Conservation (phyloP, 2,113 vertebrate genomes). For the Rhynchomys soricoides region DNA sequence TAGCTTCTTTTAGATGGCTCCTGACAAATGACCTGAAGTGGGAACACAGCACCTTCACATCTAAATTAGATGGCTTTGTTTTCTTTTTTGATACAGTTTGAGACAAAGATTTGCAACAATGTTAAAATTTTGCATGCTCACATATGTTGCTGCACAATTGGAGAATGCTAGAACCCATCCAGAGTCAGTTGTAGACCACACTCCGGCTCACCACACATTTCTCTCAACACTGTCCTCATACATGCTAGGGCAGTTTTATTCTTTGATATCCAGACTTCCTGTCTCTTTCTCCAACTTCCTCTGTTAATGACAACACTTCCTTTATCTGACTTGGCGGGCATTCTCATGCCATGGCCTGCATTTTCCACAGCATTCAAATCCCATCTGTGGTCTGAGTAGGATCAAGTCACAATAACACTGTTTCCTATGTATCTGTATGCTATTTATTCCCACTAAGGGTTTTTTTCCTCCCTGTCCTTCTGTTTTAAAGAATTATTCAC, state of each 20-base stretch:
- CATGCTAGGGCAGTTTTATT: not conserved
- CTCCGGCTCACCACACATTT: not conserved
- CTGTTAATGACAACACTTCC: not conserved
- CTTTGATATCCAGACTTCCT: not conserved
- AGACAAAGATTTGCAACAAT: not conserved
- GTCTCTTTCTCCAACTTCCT: not conserved
- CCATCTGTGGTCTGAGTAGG: not conserved
- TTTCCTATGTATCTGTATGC: not conserved
- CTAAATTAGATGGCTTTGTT: not conserved
- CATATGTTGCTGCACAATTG: not conserved
- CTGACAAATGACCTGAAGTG: not conserved
- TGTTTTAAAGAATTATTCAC: not conserved
- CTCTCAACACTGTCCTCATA: not conserved
- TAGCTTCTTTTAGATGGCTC: too few species aligned
- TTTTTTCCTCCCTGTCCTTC: not conserved
- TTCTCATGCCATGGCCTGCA: not conserved
- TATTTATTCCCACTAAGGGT: not conserved
- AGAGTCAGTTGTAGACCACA: not conserved
- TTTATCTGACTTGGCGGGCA: not conserved
- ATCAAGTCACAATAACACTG: not conserved
- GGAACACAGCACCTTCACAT: not conserved
- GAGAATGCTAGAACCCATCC: not conserved
- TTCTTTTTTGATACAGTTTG: constrained; percentile 24
- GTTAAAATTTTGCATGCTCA: not conserved
- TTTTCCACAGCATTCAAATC: not conserved